Evolutionary conservation across 2,797 vertebrate species (phyloP), one percentile per base, ranked within the genome.

Genomic region (Pangasius macronema): DNA sequence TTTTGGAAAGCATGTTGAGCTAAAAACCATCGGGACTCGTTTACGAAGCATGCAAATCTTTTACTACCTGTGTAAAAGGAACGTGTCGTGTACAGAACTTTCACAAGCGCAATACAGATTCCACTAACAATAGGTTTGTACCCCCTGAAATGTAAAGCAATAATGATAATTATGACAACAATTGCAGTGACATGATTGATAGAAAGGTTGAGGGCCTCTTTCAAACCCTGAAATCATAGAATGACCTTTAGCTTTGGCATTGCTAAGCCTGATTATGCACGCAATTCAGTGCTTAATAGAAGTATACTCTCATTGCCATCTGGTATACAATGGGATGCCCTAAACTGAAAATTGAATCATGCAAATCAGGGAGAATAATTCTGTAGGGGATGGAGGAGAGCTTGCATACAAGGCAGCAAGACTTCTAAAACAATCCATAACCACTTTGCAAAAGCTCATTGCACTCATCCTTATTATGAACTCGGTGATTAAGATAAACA

Each of bases 341-440:
- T 76, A 6, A 77, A 59, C n/a, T 61, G 84, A 82, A 88, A 88
- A 88, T 86, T 88, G 80, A 88, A 88, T 86, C 53, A 86, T 88
- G 87, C 87, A 88, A 86, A 88, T 86, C 14, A 83, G 80, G 63
- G 67, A 59, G 87, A 79, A 79, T 86, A 70, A 86, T 83, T 86
- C 24, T 57, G 86, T 30, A 46, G 39, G 59, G 30, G 59, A 76
- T 20, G 68, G n/a, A 55, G 13, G 30, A 36, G 61, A 27, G 24
- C 27, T 63, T n/a, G 61, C 59, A 51, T 27, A 63, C 46, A 79
- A 42, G 65, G 39, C 39, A 11, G 39, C 42, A 51, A 63, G 39
- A 42, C 83, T 65, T 73, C 75, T 85, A 42, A 88, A 85, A 63
- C 83, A 88, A 84, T 82, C 57, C 59, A 30, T 73, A 84, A 84